Evolutionary conservation across 2,888 invertebrate genomes (phyloP).

Genomic region (Invenusta paracnida): DNA sequence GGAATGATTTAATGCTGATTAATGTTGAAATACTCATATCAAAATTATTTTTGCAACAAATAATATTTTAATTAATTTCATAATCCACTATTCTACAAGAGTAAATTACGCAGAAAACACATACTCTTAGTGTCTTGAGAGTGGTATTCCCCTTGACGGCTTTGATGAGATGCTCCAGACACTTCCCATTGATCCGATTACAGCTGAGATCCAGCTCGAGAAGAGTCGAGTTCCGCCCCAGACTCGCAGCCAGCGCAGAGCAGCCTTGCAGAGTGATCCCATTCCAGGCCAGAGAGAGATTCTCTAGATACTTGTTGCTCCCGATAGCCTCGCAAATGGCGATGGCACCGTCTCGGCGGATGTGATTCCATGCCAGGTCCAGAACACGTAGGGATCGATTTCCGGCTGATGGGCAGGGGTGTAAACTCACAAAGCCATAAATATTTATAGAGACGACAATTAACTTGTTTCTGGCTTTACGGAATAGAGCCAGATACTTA

Average conservation of each 20-base stretch:
- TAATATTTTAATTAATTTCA: neutral
- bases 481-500: too few relatives aligned
- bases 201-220: slow-evolving; percentile 51
- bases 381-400: slow-evolving; percentile 62
- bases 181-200: slow-evolving; percentile 52
- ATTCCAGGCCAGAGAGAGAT: slow-evolving; percentile 15
- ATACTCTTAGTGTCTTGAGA: slow-evolving; percentile 47
- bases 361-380: slow-evolving; percentile 56
- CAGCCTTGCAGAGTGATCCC: slow-evolving; percentile 18
- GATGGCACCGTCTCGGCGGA: slow-evolving; percentile 48
- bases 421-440: too few relatives aligned
- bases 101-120: neutral
- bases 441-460: too few relatives aligned
- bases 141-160: slow-evolving; percentile 51
- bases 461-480: too few relatives aligned
- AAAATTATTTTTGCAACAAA: neutral
- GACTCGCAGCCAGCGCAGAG: neutral
- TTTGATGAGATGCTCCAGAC: slow-evolving; percentile 50
- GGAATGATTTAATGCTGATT: too few relatives aligned
- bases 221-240: slow-evolving; percentile 46
- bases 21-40: too few relatives aligned
- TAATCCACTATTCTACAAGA: neutral
- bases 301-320: neutral
- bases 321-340: slow-evolving; percentile 48
- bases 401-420: slow-evolving; percentile 47